These are phyloP conservation scores for Tipula vernalis DNA, from an alignment of 2,888 invertebrate species.

Conservation along the genomic window DNA sequence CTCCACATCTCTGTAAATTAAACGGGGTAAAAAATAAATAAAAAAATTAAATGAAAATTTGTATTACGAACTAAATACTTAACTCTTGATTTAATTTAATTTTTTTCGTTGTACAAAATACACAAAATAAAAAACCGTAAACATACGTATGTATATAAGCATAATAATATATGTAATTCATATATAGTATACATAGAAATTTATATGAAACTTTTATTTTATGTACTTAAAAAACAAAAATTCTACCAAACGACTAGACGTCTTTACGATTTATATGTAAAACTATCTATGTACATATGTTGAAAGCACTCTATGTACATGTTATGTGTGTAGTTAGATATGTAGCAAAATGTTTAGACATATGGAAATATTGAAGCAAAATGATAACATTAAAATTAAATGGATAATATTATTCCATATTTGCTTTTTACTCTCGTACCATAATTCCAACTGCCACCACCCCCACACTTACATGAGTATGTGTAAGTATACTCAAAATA, in stretches of 20 bases:
- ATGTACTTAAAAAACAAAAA: not conserved
- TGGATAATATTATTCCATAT: not conserved
- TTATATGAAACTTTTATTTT: not conserved
- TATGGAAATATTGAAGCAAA: not conserved
- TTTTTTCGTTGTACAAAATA: not conserved
- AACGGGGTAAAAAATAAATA: not conserved
- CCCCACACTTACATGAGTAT: not conserved
- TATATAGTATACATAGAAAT: not conserved
- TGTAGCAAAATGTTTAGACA: not conserved
- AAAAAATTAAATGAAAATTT: too few relatives aligned
- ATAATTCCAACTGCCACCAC: not conserved
- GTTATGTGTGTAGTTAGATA: not conserved
- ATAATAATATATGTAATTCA: not conserved
- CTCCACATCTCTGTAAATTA: not conserved
- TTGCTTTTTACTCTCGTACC: not conserved
- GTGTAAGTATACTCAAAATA: not conserved
- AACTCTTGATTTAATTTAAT: slow-evolving; percentile 4
- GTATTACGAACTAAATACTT: not conserved
- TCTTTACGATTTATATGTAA: not conserved
- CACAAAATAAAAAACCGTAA: not conserved
- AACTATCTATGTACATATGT: not conserved
- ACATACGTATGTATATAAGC: not conserved
- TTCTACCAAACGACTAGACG: not conserved
- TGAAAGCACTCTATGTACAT: not conserved
- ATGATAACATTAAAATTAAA: slow-evolving; percentile 4